Percentiles rank a stretch among this genome's conserved stretches.
Conservation (phyloP, 2,888 invertebrate species). For the Schizaphis graminum region DNA sequence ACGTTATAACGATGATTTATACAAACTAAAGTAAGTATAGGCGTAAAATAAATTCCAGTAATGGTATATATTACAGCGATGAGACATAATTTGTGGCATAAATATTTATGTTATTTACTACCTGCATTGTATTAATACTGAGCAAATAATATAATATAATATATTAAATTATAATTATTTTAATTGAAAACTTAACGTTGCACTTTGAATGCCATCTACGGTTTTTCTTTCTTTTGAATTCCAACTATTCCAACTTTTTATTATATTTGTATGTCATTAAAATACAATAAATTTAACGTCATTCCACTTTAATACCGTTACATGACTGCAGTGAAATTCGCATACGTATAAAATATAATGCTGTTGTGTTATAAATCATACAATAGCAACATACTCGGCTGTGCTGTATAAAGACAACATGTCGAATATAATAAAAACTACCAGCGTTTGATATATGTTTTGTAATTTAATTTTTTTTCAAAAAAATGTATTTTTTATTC, state of each 20-base stretch:
- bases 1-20: slow-evolving; percentile 13
- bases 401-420: background rate
- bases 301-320: background rate
- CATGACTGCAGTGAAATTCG: background rate
- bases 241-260: background rate
- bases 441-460: background rate
- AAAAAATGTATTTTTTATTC: background rate
- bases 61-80: background rate
- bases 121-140: background rate
- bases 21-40: background rate
- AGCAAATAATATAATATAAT: background rate
- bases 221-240: background rate
- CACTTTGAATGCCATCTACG: background rate
- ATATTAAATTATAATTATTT: background rate
- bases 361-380: background rate
- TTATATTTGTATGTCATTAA: slow-evolving; percentile 9
- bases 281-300: background rate
- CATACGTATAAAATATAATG: background rate
- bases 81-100: background rate
- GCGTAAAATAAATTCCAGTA: background rate
- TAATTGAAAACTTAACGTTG: background rate
- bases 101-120: slow-evolving; percentile 18
- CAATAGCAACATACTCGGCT: background rate
- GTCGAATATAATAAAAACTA: background rate
- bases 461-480: background rate